Evolutionary conservation across 1,140 invertebrate genomes (phyloP).

Genomic region (Elymnias hypermnestra): DNA sequence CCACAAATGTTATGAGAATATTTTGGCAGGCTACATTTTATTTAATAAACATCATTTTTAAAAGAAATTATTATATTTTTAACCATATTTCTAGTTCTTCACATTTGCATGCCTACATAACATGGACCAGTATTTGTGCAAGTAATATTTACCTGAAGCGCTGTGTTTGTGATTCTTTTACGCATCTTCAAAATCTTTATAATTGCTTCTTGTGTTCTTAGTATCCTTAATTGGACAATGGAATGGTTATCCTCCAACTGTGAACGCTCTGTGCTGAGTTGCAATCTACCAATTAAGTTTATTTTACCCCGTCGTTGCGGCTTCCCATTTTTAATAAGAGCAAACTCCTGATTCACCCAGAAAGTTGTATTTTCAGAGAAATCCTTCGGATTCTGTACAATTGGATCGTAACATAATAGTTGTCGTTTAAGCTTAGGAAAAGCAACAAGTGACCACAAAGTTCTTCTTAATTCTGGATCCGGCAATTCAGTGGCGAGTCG

Average conservation of each 20-base stretch:
- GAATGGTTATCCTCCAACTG: slow-evolving; percentile 98
- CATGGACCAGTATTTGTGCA: no score
- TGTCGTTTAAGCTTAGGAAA: slow-evolving; percentile 98
- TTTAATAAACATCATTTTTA: no score
- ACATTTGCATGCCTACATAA: no score
- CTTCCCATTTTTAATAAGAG: slow-evolving; percentile 93
- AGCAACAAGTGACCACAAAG: slow-evolving; percentile 97
- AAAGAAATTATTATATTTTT: no score
- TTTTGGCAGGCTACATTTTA: no score
- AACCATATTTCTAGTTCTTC: no score
- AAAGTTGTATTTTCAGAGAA: slow-evolving; percentile 95
- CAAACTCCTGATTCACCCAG: slow-evolving; percentile 98
- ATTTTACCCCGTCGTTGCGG: slow-evolving; percentile 94
- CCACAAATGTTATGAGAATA: no score
- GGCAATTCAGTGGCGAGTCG: slow-evolving; percentile 97
- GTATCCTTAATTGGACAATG: slow-evolving; percentile 95
- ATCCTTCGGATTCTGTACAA: slow-evolving; percentile 92
- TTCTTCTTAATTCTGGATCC: slow-evolving; percentile 95
- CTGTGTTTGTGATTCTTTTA: slow-evolving; percentile 94
- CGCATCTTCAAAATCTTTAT: slow-evolving; percentile 99
- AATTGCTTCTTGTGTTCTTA: slow-evolving; percentile 96
- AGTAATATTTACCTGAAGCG: slow-evolving; percentile 82
- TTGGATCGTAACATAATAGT: slow-evolving; percentile 88
- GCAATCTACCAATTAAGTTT: slow-evolving; percentile 95
- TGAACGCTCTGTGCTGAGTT: slow-evolving; percentile 95